Percentiles rank a stretch among this genome's conserved stretches.
Conservation (phyloP, 2,113 vertebrate genomes). For the Sebastes schlegelii region DNA sequence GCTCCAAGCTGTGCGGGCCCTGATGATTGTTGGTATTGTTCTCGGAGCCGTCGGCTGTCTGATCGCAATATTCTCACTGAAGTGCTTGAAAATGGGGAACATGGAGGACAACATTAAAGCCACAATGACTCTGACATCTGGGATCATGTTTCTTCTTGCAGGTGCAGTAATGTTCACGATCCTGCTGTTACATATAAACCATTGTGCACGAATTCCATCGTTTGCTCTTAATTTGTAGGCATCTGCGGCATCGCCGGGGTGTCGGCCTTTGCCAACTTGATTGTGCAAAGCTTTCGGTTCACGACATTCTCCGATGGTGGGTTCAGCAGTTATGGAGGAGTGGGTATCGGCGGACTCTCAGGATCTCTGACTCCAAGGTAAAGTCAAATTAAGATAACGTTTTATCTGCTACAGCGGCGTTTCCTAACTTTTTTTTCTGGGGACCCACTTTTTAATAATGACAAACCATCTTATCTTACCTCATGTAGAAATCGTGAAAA, state of each 20-base stretch:
- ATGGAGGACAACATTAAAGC: conserved; percentile 92
- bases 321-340: conserved; percentile 33
- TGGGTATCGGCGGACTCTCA: conserved; percentile 52
- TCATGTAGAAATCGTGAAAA: no score
- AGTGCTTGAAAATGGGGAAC: conserved; percentile 90
- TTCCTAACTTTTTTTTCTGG: no score
- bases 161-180: conserved; percentile 76
- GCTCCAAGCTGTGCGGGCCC: conserved; percentile 90
- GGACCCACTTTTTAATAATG: no score
- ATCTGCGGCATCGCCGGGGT: conserved; percentile 91
- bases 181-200: background rate
- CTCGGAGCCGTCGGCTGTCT: conserved; percentile 87
- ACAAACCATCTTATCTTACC: no score
- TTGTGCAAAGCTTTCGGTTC: conserved; percentile 92
- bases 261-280: conserved; percentile 93
- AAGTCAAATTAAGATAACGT: background rate
- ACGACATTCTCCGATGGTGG: conserved; percentile 79
- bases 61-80: conserved; percentile 89
- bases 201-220: background rate
- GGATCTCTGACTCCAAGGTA: conserved; percentile 72
- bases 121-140: conserved; percentile 91
- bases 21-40: conserved; percentile 92
- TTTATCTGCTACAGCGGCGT: background rate
- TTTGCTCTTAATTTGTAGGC: conserved; percentile 73
- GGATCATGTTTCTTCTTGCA: conserved; percentile 89